Percentiles rank a stretch among this genome's conserved stretches.
These are phyloP conservation scores for Fragum whitleyi DNA, from an alignment of 2,888 invertebrate species.

Conservation along the genomic window DNA sequence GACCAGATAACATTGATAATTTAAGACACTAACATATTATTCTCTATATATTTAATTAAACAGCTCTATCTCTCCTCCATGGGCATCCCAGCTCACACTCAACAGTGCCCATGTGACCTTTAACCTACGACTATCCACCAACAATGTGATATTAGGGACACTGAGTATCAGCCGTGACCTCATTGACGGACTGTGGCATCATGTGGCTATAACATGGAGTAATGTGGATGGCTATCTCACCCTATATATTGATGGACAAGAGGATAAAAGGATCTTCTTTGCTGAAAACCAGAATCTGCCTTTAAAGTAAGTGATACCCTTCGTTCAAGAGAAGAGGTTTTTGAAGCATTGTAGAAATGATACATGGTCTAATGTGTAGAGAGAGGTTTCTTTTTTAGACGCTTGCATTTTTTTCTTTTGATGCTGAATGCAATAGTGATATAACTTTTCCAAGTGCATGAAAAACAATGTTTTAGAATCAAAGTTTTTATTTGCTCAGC, in stretches of 20 bases:
- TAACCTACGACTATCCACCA: slow-evolving; percentile 12
- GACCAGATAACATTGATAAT: too few relatives aligned
- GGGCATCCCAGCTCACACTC: slow-evolving; percentile 39
- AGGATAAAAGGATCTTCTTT: slow-evolving; percentile 36
- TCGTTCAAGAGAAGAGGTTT: too few relatives aligned
- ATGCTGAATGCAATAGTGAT: too few relatives aligned
- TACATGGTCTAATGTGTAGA: too few relatives aligned
- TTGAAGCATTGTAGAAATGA: too few relatives aligned
- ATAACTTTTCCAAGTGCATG: too few relatives aligned
- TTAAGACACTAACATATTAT: too few relatives aligned
- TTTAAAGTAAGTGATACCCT: slow-evolving; percentile 54
- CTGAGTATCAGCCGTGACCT: slow-evolving; percentile 38
- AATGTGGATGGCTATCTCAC: slow-evolving; percentile 52
- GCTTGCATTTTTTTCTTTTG: too few relatives aligned
- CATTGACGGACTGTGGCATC: slow-evolving; percentile 75
- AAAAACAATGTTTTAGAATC: too few relatives aligned
- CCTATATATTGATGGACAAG: slow-evolving; percentile 65
- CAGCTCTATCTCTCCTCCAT: background rate
- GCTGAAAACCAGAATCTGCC: slow-evolving; percentile 40
- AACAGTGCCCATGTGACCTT: slow-evolving; percentile 32
- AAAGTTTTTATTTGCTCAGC: too few relatives aligned
- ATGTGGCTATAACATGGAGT: slow-evolving; percentile 70
- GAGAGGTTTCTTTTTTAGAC: too few relatives aligned
- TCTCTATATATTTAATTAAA: background rate
- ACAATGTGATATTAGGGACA: background rate